These are phyloP conservation scores for Hipposideros armiger DNA, from an alignment of 2,113 vertebrate genomes.

Conservation along the genomic window DNA sequence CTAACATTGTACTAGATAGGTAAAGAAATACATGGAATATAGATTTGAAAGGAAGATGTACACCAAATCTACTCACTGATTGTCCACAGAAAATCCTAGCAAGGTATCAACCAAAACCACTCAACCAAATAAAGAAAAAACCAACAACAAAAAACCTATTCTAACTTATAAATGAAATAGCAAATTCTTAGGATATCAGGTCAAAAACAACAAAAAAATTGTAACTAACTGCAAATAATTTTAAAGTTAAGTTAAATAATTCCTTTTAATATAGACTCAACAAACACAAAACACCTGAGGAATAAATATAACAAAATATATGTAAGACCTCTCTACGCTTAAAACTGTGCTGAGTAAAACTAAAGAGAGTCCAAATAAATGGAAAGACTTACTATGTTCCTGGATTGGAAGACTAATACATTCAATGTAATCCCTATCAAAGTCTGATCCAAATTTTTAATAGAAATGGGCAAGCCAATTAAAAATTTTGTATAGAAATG, in stretches of 20 bases:
- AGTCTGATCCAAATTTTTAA: background rate
- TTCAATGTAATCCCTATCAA: background rate
- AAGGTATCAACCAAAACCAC: background rate
- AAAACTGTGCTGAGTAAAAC: background rate
- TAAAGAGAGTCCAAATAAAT: background rate
- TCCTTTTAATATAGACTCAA: background rate
- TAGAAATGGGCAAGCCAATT: background rate
- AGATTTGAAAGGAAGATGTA: background rate
- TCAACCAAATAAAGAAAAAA: background rate
- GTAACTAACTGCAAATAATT: background rate
- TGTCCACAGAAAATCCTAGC: background rate
- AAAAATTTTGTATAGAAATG: slow-evolving; percentile 13
- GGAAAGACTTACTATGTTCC: background rate
- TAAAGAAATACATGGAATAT: background rate
- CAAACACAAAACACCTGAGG: background rate
- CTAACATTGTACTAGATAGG: background rate
- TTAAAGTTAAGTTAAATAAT: background rate
- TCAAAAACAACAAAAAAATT: background rate
- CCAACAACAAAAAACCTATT: background rate
- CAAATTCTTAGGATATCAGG: background rate
- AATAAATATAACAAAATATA: background rate
- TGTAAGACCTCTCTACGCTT: background rate
- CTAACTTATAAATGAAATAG: background rate
- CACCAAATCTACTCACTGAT: background rate
- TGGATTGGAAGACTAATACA: background rate